Evolutionary conservation across 2,888 invertebrate species (phyloP).

Genomic region (Philaethria dido): DNA sequence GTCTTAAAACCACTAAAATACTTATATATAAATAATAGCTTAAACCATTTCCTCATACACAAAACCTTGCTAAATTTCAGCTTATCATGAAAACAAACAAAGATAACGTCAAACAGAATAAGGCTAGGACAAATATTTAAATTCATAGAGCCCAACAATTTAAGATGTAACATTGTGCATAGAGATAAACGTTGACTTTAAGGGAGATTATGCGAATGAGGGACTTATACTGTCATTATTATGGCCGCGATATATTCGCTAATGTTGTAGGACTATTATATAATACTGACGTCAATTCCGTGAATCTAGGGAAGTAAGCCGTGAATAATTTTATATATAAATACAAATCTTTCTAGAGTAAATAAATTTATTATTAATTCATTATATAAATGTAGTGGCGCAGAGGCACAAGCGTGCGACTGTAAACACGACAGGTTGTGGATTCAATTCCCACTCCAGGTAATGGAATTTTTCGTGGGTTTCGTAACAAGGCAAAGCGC

Average conservation of each 20-base stretch:
- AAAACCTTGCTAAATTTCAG: no score
- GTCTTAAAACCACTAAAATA: no score
- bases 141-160: conserved; percentile 38
- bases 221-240: conserved; percentile 48
- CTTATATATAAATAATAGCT: no score
- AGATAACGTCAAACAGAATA: conserved; percentile 32
- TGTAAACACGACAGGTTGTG: no score
- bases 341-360: no score
- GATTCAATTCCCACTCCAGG: no score
- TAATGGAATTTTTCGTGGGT: no score
- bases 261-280: conserved; percentile 43
- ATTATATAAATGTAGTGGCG: no score
- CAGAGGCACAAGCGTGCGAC: no score
- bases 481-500: no score
- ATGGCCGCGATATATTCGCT: conserved; percentile 43
- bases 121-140: conserved; percentile 35
- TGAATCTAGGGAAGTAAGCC: conserved; percentile 5
- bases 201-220: conserved; percentile 52
- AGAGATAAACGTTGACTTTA: conserved; percentile 48
- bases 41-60: no score
- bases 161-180: conserved; percentile 48
- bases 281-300: conserved; percentile 34
- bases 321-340: conserved; percentile 17
- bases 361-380: no score
- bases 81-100: conserved; percentile 5